A percentile compares a stretch with the other conserved stretches of the same genome.
Conservation (phyloP, 1,140 invertebrate species). For the Polypedilum vanderplanki region DNA sequence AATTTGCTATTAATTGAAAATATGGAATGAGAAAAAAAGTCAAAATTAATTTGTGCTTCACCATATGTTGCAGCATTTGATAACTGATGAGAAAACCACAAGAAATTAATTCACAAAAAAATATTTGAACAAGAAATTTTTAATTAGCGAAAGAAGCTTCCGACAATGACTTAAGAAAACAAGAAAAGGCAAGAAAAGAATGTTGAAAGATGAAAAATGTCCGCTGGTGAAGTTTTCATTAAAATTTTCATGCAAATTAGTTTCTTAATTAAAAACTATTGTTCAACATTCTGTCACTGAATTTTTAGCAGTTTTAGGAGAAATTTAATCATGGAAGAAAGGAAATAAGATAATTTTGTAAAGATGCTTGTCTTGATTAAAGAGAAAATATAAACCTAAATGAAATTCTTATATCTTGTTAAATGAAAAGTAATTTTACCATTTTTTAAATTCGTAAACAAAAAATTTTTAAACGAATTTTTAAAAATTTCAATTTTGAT, state of each 20-base stretch:
- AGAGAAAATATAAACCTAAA: too few species aligned
- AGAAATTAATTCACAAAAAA: too few species aligned
- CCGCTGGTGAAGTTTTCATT: not conserved
- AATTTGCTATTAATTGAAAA: not conserved
- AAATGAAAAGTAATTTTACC: too few species aligned
- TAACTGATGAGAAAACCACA: not conserved
- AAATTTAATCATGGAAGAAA: too few species aligned
- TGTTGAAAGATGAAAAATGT: not conserved
- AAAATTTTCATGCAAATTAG: slow-evolving; percentile 3
- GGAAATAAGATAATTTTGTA: too few species aligned
- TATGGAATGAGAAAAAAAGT: not conserved
- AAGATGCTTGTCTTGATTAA: too few species aligned
- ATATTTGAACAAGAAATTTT: not conserved
- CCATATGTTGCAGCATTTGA: not conserved
- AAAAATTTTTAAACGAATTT: too few species aligned
- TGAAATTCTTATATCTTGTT: too few species aligned
- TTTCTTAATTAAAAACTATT: slow-evolving; percentile 17
- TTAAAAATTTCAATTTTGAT: too few species aligned
- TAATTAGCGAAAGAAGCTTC: not conserved
- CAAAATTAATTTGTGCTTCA: not conserved
- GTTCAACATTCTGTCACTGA: not conserved
- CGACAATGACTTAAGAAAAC: not conserved
- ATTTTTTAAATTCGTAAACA: too few species aligned
- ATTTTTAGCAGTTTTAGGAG: too few species aligned
- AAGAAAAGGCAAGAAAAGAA: not conserved